Base-by-base conservation (phyloP, 2,797 vertebrate genomes). In the Falco naumanni region DNA sequence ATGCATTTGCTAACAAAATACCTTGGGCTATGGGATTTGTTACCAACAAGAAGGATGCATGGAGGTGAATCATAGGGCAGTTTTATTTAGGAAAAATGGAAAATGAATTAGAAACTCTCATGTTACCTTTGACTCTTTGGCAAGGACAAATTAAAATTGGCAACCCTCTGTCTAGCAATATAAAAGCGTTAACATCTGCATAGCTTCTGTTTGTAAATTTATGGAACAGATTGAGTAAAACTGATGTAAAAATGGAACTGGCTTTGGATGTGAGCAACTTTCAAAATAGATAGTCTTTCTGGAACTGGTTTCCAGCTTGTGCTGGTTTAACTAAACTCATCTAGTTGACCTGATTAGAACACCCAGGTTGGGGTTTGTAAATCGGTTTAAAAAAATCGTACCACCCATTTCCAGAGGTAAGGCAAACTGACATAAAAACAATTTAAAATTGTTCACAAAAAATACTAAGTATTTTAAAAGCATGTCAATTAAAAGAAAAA, bases 171-270 rank as follows among this genome's bases (percentile, higher is more conserved):
- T 86, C 69, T 79, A 59, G 76, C 66, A 87, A n/a, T 87, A 89
- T 79, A 92, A 92, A 72, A 90, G 17, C 5, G 0, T 85, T 81
- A 96, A 87, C 81, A 93, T 91, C 90, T 96, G 92, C 59, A 75
- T 81, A 80, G 57, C 72, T 97, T 91, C 72, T 95, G 90, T 53
- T 74, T 66, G 72, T 86, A 75, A 88, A 94, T 91, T 91, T 90
- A 74, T 91, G 74, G 66, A 91, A 86, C 26, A 78, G 50, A 70
- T 60, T 3, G 3, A 78, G 45, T 82, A 79, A 93, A 93, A 89
- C 26, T 76, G 71, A 72, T 56, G 39, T 37, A 63, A 82, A 93
- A 90, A 81, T 47, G 72, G 68, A 85, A 57, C 57, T 75, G 53
- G 50, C 33, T 84, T 78, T 94, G 43, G 51, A 77, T 83, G 72